Conservation (phyloP, 1,140 invertebrate species). For the Choristoneura fumiferana region DNA sequence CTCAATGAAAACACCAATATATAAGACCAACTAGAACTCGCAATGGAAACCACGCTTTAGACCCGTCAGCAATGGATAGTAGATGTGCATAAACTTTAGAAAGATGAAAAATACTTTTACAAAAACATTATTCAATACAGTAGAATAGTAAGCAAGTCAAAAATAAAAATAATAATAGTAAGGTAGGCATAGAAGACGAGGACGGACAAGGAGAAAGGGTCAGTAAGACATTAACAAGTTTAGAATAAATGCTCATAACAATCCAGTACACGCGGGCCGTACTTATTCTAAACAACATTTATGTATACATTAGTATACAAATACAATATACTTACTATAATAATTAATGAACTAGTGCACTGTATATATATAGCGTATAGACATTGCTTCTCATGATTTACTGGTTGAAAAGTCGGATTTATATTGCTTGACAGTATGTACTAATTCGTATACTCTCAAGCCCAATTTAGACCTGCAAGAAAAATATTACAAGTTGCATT, state of each 20-base stretch:
- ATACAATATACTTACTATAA: no score
- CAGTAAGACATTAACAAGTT: neutral
- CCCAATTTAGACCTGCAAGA: no score
- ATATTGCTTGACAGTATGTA: conserved; percentile 4
- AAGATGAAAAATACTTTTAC: neutral
- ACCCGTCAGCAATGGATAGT: neutral
- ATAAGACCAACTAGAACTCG: no score
- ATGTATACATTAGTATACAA: neutral
- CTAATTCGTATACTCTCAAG: conserved; percentile 7
- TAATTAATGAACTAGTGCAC: neutral
- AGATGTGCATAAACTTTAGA: neutral
- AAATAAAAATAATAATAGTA: neutral
- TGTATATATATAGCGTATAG: neutral
- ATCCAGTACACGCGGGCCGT: neutral
- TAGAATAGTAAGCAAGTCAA: no score
- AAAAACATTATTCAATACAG: no score
- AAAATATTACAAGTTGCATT: no score
- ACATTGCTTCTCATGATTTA: conserved; percentile 16
- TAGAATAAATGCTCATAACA: neutral
- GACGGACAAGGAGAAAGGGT: conserved; percentile 8
- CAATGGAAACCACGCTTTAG: neutral
- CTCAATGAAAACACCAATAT: no score
- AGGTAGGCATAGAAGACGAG: neutral
- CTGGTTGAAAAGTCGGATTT: neutral
- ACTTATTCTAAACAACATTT: neutral